phyloP scores from a whole-genome alignment of 92 coral and sea anemone genomes.

The Phenganax subtilis region DNA sequence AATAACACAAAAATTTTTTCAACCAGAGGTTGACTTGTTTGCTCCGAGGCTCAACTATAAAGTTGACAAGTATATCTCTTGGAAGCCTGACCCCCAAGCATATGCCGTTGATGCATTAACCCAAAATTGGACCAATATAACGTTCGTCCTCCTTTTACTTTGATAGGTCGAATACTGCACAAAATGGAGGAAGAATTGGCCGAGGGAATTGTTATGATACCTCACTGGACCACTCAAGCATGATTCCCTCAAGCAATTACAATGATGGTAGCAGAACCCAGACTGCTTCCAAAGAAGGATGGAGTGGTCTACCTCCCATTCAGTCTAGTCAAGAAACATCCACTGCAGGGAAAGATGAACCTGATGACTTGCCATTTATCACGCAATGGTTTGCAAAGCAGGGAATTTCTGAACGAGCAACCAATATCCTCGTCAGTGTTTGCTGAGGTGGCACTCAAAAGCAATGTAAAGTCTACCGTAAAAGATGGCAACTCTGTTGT shows the following conservation, averaged over 20 bases:
- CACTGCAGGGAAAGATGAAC: conserved; percentile 45
- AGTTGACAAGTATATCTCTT: background rate
- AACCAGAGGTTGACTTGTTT: conserved; percentile 1
- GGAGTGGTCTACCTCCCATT: conserved; percentile 48
- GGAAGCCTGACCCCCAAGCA: conserved; percentile 4
- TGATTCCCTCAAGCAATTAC: conserved; percentile 8
- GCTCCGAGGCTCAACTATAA: background rate
- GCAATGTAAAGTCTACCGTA: conserved; percentile 30
- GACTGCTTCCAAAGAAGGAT: background rate
- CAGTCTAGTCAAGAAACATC: conserved; percentile 47
- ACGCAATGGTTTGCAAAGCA: conserved; percentile 30
- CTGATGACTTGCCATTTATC: conserved; percentile 48
- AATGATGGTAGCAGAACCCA: conserved; percentile 9
- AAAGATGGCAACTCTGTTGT: conserved; percentile 43
- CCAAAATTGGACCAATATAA: background rate
- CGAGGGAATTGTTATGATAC: too few relatives aligned
- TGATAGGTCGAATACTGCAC: background rate
- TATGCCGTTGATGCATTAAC: conserved; percentile 3
- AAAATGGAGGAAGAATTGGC: background rate
- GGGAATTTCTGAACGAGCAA: conserved; percentile 39
- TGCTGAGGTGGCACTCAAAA: conserved; percentile 44
- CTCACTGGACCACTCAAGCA: background rate
- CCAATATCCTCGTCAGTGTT: conserved; percentile 39
- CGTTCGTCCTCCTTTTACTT: background rate
- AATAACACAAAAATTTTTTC: background rate